Conservation (phyloP, 2,888 invertebrate genomes). For the Melolontha melolontha region DNA sequence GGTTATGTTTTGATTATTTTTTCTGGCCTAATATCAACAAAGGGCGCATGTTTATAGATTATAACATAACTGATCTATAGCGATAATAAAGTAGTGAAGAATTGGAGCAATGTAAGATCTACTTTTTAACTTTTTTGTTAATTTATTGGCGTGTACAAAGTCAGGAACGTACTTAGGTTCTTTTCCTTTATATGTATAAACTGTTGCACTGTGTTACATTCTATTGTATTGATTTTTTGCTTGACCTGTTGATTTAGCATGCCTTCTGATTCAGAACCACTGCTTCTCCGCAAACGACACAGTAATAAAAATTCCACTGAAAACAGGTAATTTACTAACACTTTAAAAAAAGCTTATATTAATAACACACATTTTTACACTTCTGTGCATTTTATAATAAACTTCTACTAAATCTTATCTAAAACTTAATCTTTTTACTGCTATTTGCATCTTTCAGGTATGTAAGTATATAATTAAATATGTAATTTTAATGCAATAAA, state of each 20-base stretch:
- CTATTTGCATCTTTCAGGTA: no score
- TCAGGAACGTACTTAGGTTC: neutral
- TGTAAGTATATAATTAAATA: neutral
- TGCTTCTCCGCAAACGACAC: conserved; percentile 20
- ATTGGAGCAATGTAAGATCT: neutral
- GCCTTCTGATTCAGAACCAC: conserved; percentile 17
- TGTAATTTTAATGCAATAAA: neutral
- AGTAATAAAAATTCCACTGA: conserved; percentile 14
- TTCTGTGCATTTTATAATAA: no score
- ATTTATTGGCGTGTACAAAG: neutral
- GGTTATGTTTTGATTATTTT: no score
- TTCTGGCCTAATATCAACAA: no score
- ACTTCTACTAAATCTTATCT: no score
- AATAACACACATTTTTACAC: no score
- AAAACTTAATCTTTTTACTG: no score
- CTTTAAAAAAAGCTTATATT: neutral
- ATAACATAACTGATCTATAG: no score
- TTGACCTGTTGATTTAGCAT: conserved; percentile 33
- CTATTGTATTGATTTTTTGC: conserved; percentile 9
- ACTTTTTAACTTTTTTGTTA: neutral
- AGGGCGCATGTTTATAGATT: no score
- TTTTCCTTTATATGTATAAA: neutral
- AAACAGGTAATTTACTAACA: conserved; percentile 10
- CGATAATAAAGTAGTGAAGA: neutral
- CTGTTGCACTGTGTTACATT: no score